Evolutionary conservation across 2,888 invertebrate species (phyloP).

Genomic region (Aleiodes leptofemur): DNA sequence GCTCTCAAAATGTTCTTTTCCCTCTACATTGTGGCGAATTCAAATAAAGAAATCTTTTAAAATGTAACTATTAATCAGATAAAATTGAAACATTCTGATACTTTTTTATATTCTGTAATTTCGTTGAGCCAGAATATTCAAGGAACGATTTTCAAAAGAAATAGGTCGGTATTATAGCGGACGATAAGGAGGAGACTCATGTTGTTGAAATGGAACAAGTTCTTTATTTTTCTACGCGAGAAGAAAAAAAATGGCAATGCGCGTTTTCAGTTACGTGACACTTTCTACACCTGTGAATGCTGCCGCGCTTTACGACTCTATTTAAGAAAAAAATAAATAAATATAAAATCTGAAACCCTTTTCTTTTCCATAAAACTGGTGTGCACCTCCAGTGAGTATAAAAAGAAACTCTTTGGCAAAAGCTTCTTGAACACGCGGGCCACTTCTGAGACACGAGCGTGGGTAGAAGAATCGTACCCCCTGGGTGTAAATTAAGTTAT

Average conservation of each 20-base stretch:
- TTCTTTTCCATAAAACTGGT: constrained; percentile 33
- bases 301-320: constrained; percentile 54
- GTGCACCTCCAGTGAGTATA: constrained; percentile 36
- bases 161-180: constrained; percentile 38
- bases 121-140: not conserved
- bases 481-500: constrained; percentile 56
- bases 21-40: no score
- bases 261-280: constrained; percentile 40
- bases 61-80: no score
- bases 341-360: constrained; percentile 12
- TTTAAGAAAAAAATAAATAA: constrained; percentile 42
- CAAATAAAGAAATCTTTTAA: no score
- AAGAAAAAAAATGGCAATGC: not conserved
- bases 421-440: constrained; percentile 34
- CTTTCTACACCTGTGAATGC: constrained; percentile 54
- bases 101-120: no score
- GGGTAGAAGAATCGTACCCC: constrained; percentile 51
- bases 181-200: constrained; percentile 39
- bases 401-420: constrained; percentile 36
- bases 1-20: no score
- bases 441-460: constrained; percentile 46
- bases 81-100: no score
- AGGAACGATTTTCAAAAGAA: constrained; percentile 40
- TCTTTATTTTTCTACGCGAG: constrained; percentile 10
- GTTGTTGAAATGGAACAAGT: constrained; percentile 37